These are phyloP conservation scores for Corvus moneduloides DNA, from an alignment of 2,113 vertebrate species.

Conservation along the genomic window DNA sequence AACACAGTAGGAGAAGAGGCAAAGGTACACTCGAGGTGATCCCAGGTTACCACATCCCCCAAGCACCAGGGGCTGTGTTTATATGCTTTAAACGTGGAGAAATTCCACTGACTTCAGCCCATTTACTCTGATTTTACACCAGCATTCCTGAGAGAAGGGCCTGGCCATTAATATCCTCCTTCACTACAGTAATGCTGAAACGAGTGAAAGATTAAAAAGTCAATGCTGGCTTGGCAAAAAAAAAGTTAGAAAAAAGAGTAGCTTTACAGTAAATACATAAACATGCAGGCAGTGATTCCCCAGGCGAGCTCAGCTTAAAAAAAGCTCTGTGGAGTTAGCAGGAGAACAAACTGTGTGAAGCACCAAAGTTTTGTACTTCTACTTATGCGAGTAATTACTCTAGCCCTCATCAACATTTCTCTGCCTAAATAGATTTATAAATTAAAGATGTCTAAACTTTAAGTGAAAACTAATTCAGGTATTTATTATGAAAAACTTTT, in stretches of 20 bases:
- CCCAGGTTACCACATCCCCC: not conserved
- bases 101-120: not conserved
- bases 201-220: slow-evolving; percentile 32
- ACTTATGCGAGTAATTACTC: slow-evolving; percentile 50
- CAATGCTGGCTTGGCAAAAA: slow-evolving; percentile 5
- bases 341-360: slow-evolving; percentile 3
- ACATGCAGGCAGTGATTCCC: slow-evolving; percentile 47
- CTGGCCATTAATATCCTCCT: not conserved
- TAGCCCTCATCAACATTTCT: slow-evolving; percentile 36
- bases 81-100: not conserved
- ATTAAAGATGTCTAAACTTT: slow-evolving; percentile 58
- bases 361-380: slow-evolving; percentile 47
- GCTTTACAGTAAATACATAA: slow-evolving; percentile 55
- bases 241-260: not conserved
- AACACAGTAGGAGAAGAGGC: not conserved
- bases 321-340: slow-evolving; percentile 18
- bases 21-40: not conserved
- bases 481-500: slow-evolving; percentile 29
- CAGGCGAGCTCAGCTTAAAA: not conserved
- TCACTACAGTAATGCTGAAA: slow-evolving; percentile 23
- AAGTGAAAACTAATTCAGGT: slow-evolving; percentile 65
- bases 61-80: not conserved
- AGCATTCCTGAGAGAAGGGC: not conserved
- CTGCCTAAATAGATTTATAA: slow-evolving; percentile 45
- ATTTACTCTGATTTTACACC: slow-evolving; percentile 11